Evolutionary conservation across 2,113 vertebrate species (phyloP), one percentile per base, ranked within the genome.

Genomic region (Vulpes lagopus): DNA sequence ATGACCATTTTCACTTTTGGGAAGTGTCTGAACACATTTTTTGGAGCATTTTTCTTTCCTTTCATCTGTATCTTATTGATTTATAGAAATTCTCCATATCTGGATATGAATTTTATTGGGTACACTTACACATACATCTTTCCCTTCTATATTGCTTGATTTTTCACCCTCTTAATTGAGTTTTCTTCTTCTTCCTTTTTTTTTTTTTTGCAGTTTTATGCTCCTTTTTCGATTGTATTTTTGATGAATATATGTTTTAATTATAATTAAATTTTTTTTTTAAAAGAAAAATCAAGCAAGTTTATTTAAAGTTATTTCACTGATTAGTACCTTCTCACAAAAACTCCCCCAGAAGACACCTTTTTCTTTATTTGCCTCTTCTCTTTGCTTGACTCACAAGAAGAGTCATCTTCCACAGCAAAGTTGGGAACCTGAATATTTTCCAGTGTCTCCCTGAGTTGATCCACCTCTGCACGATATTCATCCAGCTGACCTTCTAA

Each of bases 261-360:
- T 76, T 96, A 71, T 51, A 84, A 71, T 49, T n/a, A 89, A 89
- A 76, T 92, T n/a, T n/a, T n/a, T n/a, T n/a, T n/a, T n/a, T n/a
- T n/a, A n/a, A n/a, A n/a, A n/a, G n/a, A n/a, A n/a, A n/a, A n/a
- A n/a, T n/a, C n/a, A n/a, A n/a, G n/a, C n/a, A n/a, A n/a, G n/a
- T n/a, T n/a, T n/a, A n/a, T n/a, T n/a, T n/a, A n/a, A n/a, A n/a
- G n/a, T n/a, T n/a, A n/a, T n/a, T n/a, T n/a, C n/a, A n/a, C n/a
- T n/a, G n/a, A n/a, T n/a, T n/a, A n/a, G n/a, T n/a, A n/a, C n/a
- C n/a, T n/a, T n/a, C n/a, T n/a, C n/a, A n/a, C n/a, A n/a, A n/a
- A n/a, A n/a, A n/a, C n/a, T n/a, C n/a, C n/a, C n/a, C n/a, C n/a
- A n/a, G n/a, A n/a, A n/a, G n/a, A n/a, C n/a, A n/a, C n/a, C n/a